These are phyloP conservation scores for Pollimyrus isidori DNA, from an alignment of 2,113 vertebrate species.

Conservation along the genomic window DNA sequence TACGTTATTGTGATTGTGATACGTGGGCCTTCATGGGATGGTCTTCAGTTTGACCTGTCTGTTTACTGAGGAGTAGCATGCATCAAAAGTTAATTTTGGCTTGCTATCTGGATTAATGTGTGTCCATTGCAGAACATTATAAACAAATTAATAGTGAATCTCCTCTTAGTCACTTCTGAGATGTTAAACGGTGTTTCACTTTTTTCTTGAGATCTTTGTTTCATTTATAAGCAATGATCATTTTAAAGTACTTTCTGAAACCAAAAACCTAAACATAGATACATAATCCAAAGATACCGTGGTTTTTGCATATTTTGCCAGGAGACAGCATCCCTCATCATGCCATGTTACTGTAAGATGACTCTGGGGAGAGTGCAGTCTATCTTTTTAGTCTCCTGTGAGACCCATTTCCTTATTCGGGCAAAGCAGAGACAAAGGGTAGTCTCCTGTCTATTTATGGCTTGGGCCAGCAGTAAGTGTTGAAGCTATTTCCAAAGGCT, in stretches of 20 bases:
- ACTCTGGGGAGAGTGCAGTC: not conserved
- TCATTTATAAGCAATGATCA: not conserved
- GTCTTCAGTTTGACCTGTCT: not conserved
- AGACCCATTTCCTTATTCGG: slow-evolving; percentile 13
- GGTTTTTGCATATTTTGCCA: not conserved
- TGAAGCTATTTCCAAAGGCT: not conserved
- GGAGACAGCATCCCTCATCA: not conserved
- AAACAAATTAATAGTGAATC: not conserved
- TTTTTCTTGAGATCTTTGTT: not conserved
- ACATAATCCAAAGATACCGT: not conserved
- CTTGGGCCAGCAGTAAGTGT: not conserved
- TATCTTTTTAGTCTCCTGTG: not conserved
- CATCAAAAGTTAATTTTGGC: not conserved
- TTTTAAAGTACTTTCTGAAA: not conserved
- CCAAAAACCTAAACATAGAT: not conserved
- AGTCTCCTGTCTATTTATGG: not conserved
- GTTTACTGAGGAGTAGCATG: not conserved
- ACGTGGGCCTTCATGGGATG: not conserved
- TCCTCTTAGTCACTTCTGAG: not conserved
- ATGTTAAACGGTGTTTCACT: not conserved
- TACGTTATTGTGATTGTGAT: not conserved
- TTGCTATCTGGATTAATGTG: not conserved
- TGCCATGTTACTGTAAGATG: not conserved
- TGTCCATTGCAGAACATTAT: not conserved
- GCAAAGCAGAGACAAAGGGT: not conserved